Evolutionary conservation across 2,888 invertebrate species (phyloP), one percentile per base, ranked within the genome.

Genomic region (Eristalis arbustorum): DNA sequence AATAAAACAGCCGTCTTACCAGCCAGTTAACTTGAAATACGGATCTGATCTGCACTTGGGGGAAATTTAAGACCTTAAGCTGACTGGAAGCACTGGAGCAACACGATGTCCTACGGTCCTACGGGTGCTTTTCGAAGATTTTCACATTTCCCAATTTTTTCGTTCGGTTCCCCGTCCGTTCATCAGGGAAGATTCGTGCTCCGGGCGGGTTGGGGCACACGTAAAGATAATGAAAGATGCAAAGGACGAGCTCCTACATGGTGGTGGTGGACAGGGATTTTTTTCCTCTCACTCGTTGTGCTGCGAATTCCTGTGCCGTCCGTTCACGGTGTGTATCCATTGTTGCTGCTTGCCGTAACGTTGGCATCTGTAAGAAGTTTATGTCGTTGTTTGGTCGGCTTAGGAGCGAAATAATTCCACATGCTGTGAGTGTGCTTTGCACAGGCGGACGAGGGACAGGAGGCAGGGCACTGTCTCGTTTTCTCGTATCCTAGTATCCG

Each of bases 361-460:
- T 31, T 66, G 59, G 66, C 61, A 66, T 63, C 59, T 61, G 13
- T 23, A 28, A 1, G 42, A 72, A 71, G 42, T 78, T 66, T 72
- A 49, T 72, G 64, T 22, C 68, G 31, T 66, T 78, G 72, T 64
- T 64, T 63, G 59, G 59, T 22, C 61, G 67, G 34, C 67, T 69
- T 69, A 69, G 68, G 56, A 49, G 69, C 22, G 13, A 69, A 64
- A 57, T 8, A 69, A 34, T 69, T 18, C 37, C 23, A 68, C 42
- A 62, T 68, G 62, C 56, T 69, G 11, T 57, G 56, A 28, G 28
- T 61, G n/a, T 3, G 25, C n/a, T 56, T 31, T 37, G 5, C 14
- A 37, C 31, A 34, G 34, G 18, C 14, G 34, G 22, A 22, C 31
- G 18, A 3, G 13, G 18, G 34, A 14, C 14, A 18, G 11, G 23